Base-by-base conservation (phyloP, 2,113 vertebrate species). In the Lathamus discolor region DNA sequence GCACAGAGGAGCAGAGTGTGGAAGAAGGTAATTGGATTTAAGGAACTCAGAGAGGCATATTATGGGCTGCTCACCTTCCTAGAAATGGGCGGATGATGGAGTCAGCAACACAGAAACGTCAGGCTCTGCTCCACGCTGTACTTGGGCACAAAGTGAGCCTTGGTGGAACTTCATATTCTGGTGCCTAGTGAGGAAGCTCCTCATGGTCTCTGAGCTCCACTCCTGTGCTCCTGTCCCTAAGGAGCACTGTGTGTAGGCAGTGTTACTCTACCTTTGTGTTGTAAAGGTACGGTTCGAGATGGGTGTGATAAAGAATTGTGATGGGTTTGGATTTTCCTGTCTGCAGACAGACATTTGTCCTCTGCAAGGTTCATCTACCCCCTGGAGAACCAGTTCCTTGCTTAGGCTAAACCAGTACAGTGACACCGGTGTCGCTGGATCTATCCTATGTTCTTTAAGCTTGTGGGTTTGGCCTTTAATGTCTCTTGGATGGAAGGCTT, bases 11-110 rank as follows among this genome's bases (percentile, higher is more conserved):
- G 13, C 41, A 35, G 43, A 52, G 64, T 13, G 70, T 51, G 44
- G 52, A 59, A 77, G 80, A 61, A 70, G 69, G 70, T 51, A 81
- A 91, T 67, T 85, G 52, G 63, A 69, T 88, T 93, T 79, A 84
- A 85, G 20, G 75, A 59, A 39, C 68, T 95, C 72, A 27, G 15
- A 78, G 49, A 39, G 51, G 11, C 10, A 4, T 74, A 4, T 74
- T 15, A 7, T 4, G 29, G 46, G 20, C 22, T 20, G 15, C 7
- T 33, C 14, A 5, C 4, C 43, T 77, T 44, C 49, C 39, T 55
- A 35, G 70, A 64, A 61, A 39, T 4, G 37, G 35, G 76, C 1
- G 17, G 67, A 10, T 20, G 43, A 23, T 24, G 79, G 72, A 61
- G 24, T 35, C 43, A 62, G 51, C 48, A 62, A 7, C 29, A 5